Percentiles rank a stretch among this genome's conserved stretches.
Conservation (phyloP, 2,113 vertebrate species). For the Ptilorrhoa leucosticta region DNA sequence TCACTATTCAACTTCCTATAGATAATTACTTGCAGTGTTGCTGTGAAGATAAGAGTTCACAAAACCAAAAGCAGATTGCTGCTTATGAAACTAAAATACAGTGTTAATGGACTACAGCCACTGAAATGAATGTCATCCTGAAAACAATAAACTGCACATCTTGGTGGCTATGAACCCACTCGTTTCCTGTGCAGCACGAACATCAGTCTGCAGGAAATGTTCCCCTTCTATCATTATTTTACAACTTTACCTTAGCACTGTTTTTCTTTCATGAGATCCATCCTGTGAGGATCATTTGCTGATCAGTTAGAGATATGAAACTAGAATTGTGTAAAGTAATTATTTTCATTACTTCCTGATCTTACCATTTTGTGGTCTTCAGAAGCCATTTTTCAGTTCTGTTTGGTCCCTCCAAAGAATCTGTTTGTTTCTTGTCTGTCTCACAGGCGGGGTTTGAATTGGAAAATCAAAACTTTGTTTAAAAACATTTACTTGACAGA, state of each 20-base stretch:
- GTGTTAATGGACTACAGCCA: neutral
- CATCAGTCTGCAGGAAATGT: neutral
- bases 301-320: neutral
- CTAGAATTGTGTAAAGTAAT: neutral
- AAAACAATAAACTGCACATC: neutral
- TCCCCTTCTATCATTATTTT: neutral
- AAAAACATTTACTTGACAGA: neutral
- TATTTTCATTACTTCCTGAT: neutral
- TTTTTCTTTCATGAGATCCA: neutral
- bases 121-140: neutral
- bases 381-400: neutral
- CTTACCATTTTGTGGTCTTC: neutral
- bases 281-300: neutral
- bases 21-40: neutral
- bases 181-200: neutral
- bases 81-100: neutral
- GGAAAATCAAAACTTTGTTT: neutral
- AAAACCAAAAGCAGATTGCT: neutral
- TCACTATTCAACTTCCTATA: neutral
- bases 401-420: neutral
- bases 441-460: neutral
- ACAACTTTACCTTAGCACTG: neutral
- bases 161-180: neutral
- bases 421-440: neutral
- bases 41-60: neutral